Evolutionary conservation across 2,113 vertebrate genomes (phyloP).

Genomic region (Caretta caretta): DNA sequence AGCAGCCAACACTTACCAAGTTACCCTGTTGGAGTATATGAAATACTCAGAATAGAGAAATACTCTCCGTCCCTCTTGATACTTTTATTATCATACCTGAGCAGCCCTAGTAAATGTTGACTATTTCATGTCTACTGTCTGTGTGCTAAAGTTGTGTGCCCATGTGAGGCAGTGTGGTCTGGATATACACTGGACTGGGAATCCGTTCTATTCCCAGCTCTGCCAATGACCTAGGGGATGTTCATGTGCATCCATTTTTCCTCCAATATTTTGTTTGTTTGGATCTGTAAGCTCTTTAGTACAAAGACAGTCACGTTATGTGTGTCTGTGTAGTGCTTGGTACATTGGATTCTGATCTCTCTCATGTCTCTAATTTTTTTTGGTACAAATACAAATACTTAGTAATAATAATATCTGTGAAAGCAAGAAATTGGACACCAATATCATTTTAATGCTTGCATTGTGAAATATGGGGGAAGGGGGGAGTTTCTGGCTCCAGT

Average conservation of each 20-base stretch:
- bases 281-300: neutral
- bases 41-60: neutral
- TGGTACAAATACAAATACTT: neutral
- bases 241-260: neutral
- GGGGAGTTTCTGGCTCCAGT: neutral
- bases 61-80: neutral
- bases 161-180: neutral
- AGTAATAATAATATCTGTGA: neutral
- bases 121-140: rapidly evolving
- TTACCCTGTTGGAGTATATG: neutral
- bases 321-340: neutral
- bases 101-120: neutral
- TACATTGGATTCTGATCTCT: neutral
- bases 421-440: neutral
- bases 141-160: neutral
- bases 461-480: neutral
- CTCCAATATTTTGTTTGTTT: neutral
- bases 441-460: neutral
- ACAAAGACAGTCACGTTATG: neutral
- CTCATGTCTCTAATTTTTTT: neutral
- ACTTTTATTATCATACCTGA: neutral
- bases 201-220: neutral
- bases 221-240: neutral
- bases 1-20: neutral
- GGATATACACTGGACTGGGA: neutral